These are phyloP conservation scores for Hoplostethus atlanticus DNA, from an alignment of 2,797 vertebrate genomes.

Conservation along the genomic window DNA sequence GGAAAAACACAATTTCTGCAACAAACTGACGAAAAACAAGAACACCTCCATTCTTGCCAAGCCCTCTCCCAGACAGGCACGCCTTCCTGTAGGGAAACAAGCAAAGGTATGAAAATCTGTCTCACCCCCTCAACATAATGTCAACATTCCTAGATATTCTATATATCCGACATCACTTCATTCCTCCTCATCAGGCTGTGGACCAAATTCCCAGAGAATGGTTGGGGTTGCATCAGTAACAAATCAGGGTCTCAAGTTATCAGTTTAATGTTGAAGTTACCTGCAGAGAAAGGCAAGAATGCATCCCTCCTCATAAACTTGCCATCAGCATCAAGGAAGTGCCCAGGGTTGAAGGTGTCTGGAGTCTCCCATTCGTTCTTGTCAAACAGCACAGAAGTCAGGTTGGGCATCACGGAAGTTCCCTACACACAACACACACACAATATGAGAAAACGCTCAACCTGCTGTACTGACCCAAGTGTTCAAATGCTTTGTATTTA, in stretches of 20 bases:
- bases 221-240: neutral
- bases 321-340: constrained; percentile 88
- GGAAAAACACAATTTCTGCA: constrained; percentile 89
- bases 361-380: constrained; percentile 89
- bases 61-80: constrained; percentile 86
- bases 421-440: constrained; percentile 77
- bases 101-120: neutral
- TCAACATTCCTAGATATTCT: neutral
- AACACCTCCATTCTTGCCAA: constrained; percentile 88
- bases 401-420: constrained; percentile 75
- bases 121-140: neutral
- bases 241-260: neutral
- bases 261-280: constrained; percentile 68
- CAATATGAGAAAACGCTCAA: neutral
- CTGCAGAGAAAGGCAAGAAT: constrained; percentile 91
- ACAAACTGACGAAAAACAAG: constrained; percentile 80
- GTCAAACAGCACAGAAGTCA: constrained; percentile 88
- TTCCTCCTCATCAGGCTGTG: no score
- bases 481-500: neutral
- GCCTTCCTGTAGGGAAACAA: constrained; percentile 81
- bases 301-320: constrained; percentile 84
- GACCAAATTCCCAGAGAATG: neutral
- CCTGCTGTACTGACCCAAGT: neutral
- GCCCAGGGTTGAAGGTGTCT: constrained; percentile 86
- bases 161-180: no score